phyloP scores from a whole-genome alignment of 2,888 invertebrate genomes.

The Nemapogon koenigi region DNA sequence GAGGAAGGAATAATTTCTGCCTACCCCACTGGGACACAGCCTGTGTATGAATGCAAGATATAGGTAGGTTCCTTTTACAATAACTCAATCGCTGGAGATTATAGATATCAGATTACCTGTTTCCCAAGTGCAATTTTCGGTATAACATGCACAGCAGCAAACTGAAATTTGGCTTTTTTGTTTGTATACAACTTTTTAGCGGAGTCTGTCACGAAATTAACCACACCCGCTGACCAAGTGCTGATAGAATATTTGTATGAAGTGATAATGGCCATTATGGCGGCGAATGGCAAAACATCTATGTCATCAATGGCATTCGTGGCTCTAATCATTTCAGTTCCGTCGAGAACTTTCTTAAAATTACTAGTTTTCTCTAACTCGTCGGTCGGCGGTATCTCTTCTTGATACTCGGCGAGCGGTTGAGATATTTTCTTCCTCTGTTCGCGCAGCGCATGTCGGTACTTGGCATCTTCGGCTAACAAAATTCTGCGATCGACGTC shows the following conservation, averaged over 20 bases:
- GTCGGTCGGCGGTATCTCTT: conserved; percentile 35
- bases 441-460: conserved; percentile 41
- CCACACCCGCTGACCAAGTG: conserved; percentile 67
- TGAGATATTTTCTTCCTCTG: conserved; percentile 38
- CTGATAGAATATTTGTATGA: conserved; percentile 65
- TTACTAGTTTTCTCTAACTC: conserved; percentile 65
- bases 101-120: conserved; percentile 28
- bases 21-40: too few relatives aligned
- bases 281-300: conserved; percentile 58
- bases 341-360: conserved; percentile 66
- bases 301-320: conserved; percentile 35
- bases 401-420: conserved; percentile 32
- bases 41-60: too few relatives aligned
- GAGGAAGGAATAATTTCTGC: too few relatives aligned
- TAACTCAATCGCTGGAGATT: not conserved
- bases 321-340: conserved; percentile 65
- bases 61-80: too few relatives aligned
- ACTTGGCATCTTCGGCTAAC: conserved; percentile 41
- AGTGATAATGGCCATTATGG: conserved; percentile 67
- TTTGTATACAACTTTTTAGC: conserved; percentile 43
- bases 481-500: conserved; percentile 39
- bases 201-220: conserved; percentile 64
- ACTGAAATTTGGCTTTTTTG: conserved; percentile 41
- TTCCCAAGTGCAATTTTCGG: conserved; percentile 68
- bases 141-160: conserved; percentile 63